phyloP scores from a whole-genome alignment of 2,888 invertebrate genomes.

The Leptinotarsa rubiginosa region DNA sequence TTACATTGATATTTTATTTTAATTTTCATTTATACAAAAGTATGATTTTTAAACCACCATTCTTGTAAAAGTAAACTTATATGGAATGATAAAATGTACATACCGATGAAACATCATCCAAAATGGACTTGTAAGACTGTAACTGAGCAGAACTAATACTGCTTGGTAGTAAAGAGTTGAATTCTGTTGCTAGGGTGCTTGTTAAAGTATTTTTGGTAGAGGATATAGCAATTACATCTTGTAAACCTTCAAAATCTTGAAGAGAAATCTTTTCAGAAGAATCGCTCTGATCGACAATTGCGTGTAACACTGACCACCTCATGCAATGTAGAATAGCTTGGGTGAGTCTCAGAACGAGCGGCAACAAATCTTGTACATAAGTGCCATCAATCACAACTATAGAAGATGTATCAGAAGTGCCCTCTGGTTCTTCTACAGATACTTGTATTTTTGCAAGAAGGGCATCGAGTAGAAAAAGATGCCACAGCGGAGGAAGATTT shows the following conservation, averaged over 20 bases:
- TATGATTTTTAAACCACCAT: not conserved
- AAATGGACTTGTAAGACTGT: conserved; percentile 72
- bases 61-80: not conserved
- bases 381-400: conserved; percentile 61
- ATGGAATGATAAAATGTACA: conserved; percentile 42
- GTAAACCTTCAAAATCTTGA: conserved; percentile 65
- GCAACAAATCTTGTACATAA: conserved; percentile 73
- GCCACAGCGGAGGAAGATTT: conserved; percentile 77
- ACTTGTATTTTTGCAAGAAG: conserved; percentile 82
- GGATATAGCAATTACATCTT: conserved; percentile 67
- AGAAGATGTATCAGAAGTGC: conserved; percentile 61
- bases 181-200: conserved; percentile 66
- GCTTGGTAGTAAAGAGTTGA: conserved; percentile 70
- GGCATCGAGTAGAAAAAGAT: conserved; percentile 80
- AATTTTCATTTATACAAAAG: not conserved
- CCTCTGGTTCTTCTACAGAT: conserved; percentile 68
- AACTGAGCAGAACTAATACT: conserved; percentile 71
- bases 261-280: conserved; percentile 65
- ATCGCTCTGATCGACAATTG: conserved; percentile 61
- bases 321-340: conserved; percentile 75
- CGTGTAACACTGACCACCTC: conserved; percentile 67
- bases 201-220: conserved; percentile 62
- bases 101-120: conserved; percentile 74
- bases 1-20: no score
- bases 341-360: conserved; percentile 74